phyloP scores from a whole-genome alignment of 2,113 vertebrate species.

The Thunnus thynnus region DNA sequence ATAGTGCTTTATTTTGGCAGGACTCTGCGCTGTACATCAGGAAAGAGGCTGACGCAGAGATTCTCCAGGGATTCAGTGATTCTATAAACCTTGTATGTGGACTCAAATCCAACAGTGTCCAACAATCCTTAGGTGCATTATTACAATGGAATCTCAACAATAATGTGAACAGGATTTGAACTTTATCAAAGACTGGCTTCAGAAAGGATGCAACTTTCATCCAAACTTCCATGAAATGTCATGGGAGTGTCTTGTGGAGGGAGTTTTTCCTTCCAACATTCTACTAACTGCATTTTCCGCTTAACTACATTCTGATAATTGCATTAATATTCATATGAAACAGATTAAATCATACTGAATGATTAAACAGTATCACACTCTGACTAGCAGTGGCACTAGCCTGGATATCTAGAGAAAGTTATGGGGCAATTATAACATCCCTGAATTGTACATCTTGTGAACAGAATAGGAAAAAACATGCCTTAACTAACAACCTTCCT shows the following conservation, averaged over 20 bases:
- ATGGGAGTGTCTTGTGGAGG: neutral
- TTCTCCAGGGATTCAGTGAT: conserved; percentile 51
- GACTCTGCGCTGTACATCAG: neutral
- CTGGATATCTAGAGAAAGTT: neutral
- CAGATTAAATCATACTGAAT: neutral
- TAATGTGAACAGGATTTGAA: neutral
- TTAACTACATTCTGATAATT: neutral
- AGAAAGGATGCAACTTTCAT: neutral
- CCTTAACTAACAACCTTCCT: neutral
- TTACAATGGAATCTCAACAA: neutral
- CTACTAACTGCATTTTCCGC: neutral
- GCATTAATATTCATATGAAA: conserved; percentile 31
- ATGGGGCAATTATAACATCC: neutral
- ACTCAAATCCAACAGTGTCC: neutral
- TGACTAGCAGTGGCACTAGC: neutral
- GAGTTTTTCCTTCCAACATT: neutral
- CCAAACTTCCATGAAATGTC: too few relatives aligned
- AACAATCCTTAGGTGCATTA: neutral
- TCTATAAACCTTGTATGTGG: conserved; percentile 55
- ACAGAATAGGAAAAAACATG: neutral
- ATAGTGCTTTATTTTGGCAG: conserved; percentile 29
- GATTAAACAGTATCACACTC: neutral
- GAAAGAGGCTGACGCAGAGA: neutral
- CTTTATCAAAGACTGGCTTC: neutral
- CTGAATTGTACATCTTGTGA: neutral